Evolutionary conservation across 2,888 invertebrate species (phyloP).

Genomic region (Gisinianus flammeolus): DNA sequence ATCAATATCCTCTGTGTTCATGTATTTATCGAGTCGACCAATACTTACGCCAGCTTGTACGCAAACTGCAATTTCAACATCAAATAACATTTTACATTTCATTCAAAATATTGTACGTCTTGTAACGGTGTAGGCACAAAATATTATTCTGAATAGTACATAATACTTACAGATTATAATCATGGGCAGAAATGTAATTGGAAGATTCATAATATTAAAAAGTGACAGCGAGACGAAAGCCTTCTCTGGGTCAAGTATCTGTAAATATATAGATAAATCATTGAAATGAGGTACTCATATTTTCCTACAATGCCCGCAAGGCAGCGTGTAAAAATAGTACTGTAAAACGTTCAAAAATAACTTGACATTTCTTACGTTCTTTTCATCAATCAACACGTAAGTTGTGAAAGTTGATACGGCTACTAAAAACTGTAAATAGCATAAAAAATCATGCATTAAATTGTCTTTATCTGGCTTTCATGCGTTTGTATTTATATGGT

Average conservation of each 20-base stretch:
- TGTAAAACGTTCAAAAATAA: neutral
- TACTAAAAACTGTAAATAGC: conserved; percentile 61
- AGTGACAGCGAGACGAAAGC: conserved; percentile 96
- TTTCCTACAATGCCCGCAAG: too few species aligned
- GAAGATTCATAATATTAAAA: conserved; percentile 96
- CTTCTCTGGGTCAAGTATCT: conserved; percentile 80
- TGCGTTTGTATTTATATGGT: too few species aligned
- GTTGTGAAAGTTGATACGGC: conserved; percentile 78
- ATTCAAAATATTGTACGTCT: too few species aligned
- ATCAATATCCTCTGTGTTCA: conserved; percentile 90
- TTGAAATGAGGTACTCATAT: too few species aligned
- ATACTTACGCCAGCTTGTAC: conserved; percentile 84
- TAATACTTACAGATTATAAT: conserved; percentile 88
- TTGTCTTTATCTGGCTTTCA: too few species aligned
- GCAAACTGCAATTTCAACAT: neutral
- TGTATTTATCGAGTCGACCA: conserved; percentile 86
- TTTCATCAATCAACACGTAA: conserved; percentile 81
- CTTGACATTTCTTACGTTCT: conserved; percentile 63
- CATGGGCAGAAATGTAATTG: conserved; percentile 77
- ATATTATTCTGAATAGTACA: too few species aligned
- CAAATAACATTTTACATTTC: too few species aligned
- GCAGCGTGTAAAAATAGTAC: too few species aligned
- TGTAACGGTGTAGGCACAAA: too few species aligned
- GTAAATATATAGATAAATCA: neutral
- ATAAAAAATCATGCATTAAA: too few species aligned